These are phyloP conservation scores for Bubo blakistoni DNA, from an alignment of 2,113 vertebrate species.

Conservation along the genomic window DNA sequence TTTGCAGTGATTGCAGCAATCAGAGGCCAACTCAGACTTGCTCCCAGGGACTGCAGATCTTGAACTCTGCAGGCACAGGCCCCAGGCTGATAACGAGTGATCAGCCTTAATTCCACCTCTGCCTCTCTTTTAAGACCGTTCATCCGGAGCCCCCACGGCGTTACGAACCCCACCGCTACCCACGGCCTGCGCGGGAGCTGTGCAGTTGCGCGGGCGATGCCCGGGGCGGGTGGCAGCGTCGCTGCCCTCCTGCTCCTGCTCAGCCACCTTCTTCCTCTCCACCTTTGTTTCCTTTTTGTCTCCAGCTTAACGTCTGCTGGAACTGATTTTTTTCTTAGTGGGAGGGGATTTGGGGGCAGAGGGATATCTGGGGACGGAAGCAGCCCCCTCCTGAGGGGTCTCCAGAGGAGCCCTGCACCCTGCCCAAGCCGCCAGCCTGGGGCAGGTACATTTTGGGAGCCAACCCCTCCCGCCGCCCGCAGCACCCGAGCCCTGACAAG, in stretches of 20 bases:
- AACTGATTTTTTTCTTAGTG: neutral
- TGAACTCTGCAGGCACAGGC: neutral
- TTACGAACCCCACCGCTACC: neutral
- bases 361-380: neutral
- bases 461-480: accelerated
- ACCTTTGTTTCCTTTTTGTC: neutral
- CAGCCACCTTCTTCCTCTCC: neutral
- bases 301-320: neutral
- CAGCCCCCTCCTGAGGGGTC: neutral
- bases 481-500: neutral
- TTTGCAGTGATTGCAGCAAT: constrained; percentile 50
- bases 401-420: neutral
- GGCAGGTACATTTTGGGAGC: neutral
- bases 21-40: neutral
- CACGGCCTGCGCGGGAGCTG: neutral
- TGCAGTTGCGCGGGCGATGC: accelerated
- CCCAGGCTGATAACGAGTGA: neutral
- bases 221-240: neutral
- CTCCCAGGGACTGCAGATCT: neutral
- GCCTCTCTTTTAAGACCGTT: neutral
- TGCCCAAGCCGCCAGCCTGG: neutral
- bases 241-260: neutral
- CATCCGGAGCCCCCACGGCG: neutral
- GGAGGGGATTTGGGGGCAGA: neutral
- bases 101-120: constrained; percentile 27